Conservation (phyloP, 2,797 vertebrate genomes). For the Huso huso region DNA sequence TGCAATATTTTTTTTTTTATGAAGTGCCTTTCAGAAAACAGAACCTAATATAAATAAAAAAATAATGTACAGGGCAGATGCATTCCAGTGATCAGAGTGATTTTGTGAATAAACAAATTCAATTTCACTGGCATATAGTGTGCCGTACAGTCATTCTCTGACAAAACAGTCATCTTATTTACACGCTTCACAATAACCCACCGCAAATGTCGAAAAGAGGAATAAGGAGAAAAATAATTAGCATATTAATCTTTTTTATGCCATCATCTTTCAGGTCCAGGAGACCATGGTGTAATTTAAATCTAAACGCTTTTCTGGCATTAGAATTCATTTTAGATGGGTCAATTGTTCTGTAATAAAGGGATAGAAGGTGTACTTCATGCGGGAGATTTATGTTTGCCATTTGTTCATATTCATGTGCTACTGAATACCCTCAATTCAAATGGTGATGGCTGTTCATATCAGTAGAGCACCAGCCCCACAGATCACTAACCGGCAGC, state of each 20-base stretch:
- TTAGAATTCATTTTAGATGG: slow-evolving; percentile 99
- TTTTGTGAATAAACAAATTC: slow-evolving; percentile 75
- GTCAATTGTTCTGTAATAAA: slow-evolving; percentile 99
- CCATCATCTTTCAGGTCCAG: slow-evolving; percentile 97
- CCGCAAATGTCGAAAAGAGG: slow-evolving; percentile 90
- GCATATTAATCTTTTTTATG: slow-evolving; percentile 99
- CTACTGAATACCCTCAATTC: slow-evolving; percentile 99
- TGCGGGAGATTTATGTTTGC: slow-evolving; percentile 99
- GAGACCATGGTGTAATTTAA: slow-evolving; percentile 99
- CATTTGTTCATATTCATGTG: slow-evolving; percentile 99
- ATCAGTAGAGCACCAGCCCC: slow-evolving; percentile 97
- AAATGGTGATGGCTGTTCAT: slow-evolving; percentile 98
- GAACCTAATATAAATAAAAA: slow-evolving; percentile 76
- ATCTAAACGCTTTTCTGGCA: slow-evolving; percentile 99
- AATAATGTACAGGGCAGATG: slow-evolving; percentile 83
- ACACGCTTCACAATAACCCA: slow-evolving; percentile 97
- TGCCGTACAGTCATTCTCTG: slow-evolving; percentile 84
- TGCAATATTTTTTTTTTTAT: slow-evolving; percentile 35
- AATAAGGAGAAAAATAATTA: slow-evolving; percentile 99
- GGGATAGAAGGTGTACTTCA: slow-evolving; percentile 99
- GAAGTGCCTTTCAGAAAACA: slow-evolving; percentile 45
- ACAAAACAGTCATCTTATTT: slow-evolving; percentile 99
- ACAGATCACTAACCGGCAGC: slow-evolving; percentile 99
- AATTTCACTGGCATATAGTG: slow-evolving; percentile 71
- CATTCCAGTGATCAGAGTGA: slow-evolving; percentile 84